These are phyloP conservation scores for Drosophila pectinifera DNA, from an alignment of 1,140 invertebrate species.

Conservation along the genomic window DNA sequence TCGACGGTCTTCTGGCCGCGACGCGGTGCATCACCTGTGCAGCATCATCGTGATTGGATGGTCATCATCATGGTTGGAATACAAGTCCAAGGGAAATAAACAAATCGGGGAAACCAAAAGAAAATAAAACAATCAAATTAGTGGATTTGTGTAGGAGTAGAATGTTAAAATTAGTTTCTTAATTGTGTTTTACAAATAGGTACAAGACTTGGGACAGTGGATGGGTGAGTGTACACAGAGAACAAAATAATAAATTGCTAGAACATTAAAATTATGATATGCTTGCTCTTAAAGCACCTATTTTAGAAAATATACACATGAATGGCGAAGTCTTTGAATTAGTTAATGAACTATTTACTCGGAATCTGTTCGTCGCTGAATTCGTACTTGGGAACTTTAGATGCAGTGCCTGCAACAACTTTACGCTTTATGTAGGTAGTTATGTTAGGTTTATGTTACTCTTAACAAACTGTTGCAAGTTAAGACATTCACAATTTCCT, in stretches of 20 bases:
- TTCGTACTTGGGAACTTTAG: no score
- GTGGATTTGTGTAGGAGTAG: constrained; percentile 36
- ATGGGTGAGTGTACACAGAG: constrained; percentile 7
- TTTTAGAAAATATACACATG: no score
- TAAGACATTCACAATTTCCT: neutral
- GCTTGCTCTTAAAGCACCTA: no score
- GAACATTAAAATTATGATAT: neutral
- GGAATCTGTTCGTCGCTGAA: no score
- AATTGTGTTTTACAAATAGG: constrained; percentile 26
- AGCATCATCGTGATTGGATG: neutral
- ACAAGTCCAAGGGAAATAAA: constrained; percentile 27
- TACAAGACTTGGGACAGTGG: constrained; percentile 13
- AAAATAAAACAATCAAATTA: constrained; percentile 49
- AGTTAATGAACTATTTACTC: no score
- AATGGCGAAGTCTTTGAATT: no score
- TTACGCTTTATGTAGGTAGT: no score
- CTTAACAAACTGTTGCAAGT: neutral
- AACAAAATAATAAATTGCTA: neutral
- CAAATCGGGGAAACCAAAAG: constrained; percentile 37
- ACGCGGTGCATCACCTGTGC: constrained; percentile 76
- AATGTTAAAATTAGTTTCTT: constrained; percentile 37
- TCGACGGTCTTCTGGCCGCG: constrained; percentile 80
- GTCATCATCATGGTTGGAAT: constrained; percentile 8
- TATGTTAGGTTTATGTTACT: neutral
- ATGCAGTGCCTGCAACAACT: no score